Evolutionary conservation across 2,888 invertebrate species (phyloP).

Genomic region (Anoncus sp.): DNA sequence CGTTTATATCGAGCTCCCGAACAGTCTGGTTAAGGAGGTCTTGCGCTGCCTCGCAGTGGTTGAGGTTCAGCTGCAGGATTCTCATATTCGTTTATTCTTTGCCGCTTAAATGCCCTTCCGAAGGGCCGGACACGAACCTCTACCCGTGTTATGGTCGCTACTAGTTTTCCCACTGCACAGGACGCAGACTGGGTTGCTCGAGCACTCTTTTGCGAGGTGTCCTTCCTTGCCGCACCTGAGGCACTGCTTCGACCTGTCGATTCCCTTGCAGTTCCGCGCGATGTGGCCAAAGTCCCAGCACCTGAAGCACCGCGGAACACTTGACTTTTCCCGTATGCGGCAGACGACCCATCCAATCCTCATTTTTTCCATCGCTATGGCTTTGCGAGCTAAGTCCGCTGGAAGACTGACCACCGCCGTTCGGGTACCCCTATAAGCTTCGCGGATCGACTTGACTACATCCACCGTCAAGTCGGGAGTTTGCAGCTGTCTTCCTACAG

Average conservation of each 20-base stretch:
- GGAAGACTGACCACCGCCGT: constrained; percentile 51
- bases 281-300: constrained; percentile 62
- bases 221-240: constrained; percentile 56
- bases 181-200: constrained; percentile 21
- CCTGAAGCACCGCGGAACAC: constrained; percentile 43
- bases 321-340: constrained; percentile 46
- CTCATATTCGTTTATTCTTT: constrained; percentile 61
- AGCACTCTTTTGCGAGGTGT: constrained; percentile 58
- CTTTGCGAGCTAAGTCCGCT: constrained; percentile 24
- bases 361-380: constrained; percentile 7
- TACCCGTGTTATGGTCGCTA: constrained; percentile 46
- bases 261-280: constrained; percentile 40
- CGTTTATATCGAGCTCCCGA: neutral
- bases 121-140: constrained; percentile 55
- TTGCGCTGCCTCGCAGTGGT: constrained; percentile 64
- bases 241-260: constrained; percentile 40
- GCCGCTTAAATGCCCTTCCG: constrained; percentile 40
- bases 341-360: constrained; percentile 59
- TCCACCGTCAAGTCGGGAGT: neutral
- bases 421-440: constrained; percentile 55
- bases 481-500: constrained; percentile 2
- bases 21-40: constrained; percentile 56
- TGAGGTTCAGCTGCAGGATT: constrained; percentile 65
- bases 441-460: constrained; percentile 29
- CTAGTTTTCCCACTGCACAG: constrained; percentile 35